Conservation (phyloP, 2,888 invertebrate genomes). For the Pantelozetes paolii region DNA sequence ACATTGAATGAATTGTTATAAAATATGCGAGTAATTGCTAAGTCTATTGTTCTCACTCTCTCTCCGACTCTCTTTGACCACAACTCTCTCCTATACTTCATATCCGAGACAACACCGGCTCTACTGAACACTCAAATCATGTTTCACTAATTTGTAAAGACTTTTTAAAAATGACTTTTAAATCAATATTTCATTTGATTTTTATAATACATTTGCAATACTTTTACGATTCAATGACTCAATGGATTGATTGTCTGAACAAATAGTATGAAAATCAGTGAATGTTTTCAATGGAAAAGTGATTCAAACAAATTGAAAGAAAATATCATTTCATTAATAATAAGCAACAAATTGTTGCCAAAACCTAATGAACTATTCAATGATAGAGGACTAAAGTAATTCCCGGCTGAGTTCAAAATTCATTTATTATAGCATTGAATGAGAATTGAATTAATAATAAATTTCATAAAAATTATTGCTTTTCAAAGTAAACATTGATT, state of each 20-base stretch:
- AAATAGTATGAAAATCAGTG: too few relatives aligned
- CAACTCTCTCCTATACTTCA: slow-evolving; percentile 8
- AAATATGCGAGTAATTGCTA: slow-evolving; percentile 37
- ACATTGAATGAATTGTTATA: slow-evolving; percentile 30
- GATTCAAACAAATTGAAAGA: background rate
- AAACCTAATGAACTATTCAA: background rate
- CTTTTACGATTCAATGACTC: background rate
- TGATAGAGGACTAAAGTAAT: background rate
- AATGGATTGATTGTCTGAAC: too few relatives aligned
- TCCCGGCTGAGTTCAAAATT: background rate
- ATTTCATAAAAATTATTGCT: background rate
- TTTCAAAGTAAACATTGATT: background rate
- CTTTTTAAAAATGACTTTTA: slow-evolving; percentile 11
- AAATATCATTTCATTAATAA: slow-evolving; percentile 3
- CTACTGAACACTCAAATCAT: background rate
- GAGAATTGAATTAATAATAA: background rate
- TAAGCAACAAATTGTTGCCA: background rate
- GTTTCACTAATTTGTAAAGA: slow-evolving; percentile 21
- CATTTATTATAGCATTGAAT: background rate
- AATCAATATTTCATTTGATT: slow-evolving; percentile 8
- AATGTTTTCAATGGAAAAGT: background rate
- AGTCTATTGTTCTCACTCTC: slow-evolving; percentile 35
- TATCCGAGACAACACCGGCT: background rate
- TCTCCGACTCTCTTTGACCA: slow-evolving; percentile 25
- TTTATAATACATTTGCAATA: background rate